Conservation (phyloP, 2,888 invertebrate species). For the Lasius fuliginosus region DNA sequence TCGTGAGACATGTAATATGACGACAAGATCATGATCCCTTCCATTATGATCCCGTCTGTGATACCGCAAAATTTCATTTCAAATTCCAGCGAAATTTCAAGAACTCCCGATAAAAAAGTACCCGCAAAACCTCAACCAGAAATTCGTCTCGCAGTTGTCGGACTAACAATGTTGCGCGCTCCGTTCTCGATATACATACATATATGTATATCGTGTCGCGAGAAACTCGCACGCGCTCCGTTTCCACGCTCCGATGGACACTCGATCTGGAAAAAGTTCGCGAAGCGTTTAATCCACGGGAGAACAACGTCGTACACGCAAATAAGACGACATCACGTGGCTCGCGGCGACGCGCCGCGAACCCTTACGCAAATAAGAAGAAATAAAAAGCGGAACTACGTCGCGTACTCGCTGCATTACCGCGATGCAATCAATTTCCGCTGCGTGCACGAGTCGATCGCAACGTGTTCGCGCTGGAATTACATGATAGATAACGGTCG, state of each 20-base stretch:
- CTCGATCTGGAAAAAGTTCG: slow-evolving; percentile 36
- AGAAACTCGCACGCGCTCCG: background rate
- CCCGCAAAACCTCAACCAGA: slow-evolving; percentile 39
- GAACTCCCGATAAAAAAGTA: slow-evolving; percentile 27
- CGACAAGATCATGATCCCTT: background rate
- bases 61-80: slow-evolving; percentile 8
- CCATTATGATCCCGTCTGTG: background rate
- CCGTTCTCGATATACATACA: background rate
- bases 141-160: slow-evolving; percentile 29
- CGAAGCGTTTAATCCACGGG: slow-evolving; percentile 28
- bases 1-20: slow-evolving; percentile 3
- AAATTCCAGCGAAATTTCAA: slow-evolving; percentile 37
- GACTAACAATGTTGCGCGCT: slow-evolving; percentile 35
- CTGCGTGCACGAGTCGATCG: slow-evolving; percentile 41
- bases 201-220: background rate
- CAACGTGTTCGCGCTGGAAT: slow-evolving; percentile 57
- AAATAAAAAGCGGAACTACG: slow-evolving; percentile 36
- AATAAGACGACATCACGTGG: slow-evolving; percentile 11
- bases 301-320: slow-evolving; percentile 12
- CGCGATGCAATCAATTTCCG: slow-evolving; percentile 53
- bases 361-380: slow-evolving; percentile 10
- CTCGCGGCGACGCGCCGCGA: background rate
- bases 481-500: slow-evolving; percentile 73
- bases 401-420: slow-evolving; percentile 35
- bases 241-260: slow-evolving; percentile 21